Base-by-base conservation (phyloP, 1,140 invertebrate species). In the Propsilocerus akamusi region DNA sequence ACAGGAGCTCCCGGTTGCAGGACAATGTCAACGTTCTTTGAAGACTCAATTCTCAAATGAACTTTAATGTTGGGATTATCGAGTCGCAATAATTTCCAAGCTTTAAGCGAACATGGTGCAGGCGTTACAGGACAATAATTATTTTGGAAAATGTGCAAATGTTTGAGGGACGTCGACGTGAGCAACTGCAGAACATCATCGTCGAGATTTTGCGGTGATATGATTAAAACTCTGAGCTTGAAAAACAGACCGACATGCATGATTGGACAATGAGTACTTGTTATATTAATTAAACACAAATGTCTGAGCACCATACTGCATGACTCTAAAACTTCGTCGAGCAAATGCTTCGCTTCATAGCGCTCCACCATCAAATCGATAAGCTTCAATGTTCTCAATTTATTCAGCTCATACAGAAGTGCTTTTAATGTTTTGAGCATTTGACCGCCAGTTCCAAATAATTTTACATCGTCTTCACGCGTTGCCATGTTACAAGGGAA, bases 171-270 rank as follows among this genome's bases (percentile, higher is more conserved):
- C 1, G 76, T 80, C 49, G 78, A 71, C n/a, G 76, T 72, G 26
- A 86, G 57, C 23, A 86, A 58, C 50, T 80, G 70, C 6, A 90
- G 57, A 0, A 86, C 67, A 60, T 90, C 85, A 52, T 85, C 79
- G 47, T 81, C 76, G 12, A 91, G 63, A 64, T 87, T 88, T 65
- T 89, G 85, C 0, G 87, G 83, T 58, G 83, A 84, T 17, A 89
- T 76, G 3, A 77, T 72, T 28, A 90, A 62, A 47, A 74, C 73
- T 71, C 82, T 57, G 53, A 84, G 68, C 63, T 86, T 85, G 17
- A 85, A 56, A 60, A 91, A 91, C 20, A 83, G 72, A 2, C 81
- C 83, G 25, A 80, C 72, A 61, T 89, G 84, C 50, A 88, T 66
- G 4, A 90, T 65, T n/a, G 78, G 76, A 55, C 79, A 84, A 25